These are phyloP conservation scores for Hanleya hanleyi DNA, from an alignment of 2,888 invertebrate species.

Conservation along the genomic window DNA sequence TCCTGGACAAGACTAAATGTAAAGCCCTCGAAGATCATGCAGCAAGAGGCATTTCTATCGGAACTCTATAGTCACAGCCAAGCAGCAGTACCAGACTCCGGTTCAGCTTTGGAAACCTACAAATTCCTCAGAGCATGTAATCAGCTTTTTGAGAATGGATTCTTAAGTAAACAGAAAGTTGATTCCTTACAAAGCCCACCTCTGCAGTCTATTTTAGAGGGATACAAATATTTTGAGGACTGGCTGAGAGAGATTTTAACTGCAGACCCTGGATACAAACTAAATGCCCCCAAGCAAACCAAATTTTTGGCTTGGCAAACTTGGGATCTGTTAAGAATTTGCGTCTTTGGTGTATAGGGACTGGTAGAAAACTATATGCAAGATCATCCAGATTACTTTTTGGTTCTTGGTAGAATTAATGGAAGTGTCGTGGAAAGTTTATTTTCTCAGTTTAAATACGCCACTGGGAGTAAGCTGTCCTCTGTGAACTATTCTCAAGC, in stretches of 20 bases:
- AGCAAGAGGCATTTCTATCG: background rate
- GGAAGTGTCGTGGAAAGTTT: no score
- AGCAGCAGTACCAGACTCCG: background rate
- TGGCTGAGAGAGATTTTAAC: background rate
- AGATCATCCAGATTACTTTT: background rate
- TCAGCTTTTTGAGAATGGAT: background rate
- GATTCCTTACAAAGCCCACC: background rate
- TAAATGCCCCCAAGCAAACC: background rate
- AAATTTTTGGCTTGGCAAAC: slow-evolving; percentile 3
- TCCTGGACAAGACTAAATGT: background rate
- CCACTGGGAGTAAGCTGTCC: no score
- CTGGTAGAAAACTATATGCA: background rate
- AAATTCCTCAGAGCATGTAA: slow-evolving; percentile 2
- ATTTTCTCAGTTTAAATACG: no score
- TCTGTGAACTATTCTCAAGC: no score
- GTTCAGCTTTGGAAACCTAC: background rate
- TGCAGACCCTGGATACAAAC: background rate
- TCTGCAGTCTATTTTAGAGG: background rate
- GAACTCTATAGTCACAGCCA: background rate
- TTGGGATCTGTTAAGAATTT: background rate
- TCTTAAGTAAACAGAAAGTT: background rate
- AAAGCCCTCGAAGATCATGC: background rate
- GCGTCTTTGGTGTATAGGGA: background rate
- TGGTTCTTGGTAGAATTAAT: no score
- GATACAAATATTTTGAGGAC: background rate